phyloP scores from a whole-genome alignment of 2,113 vertebrate species.

The Mugil cephalus region DNA sequence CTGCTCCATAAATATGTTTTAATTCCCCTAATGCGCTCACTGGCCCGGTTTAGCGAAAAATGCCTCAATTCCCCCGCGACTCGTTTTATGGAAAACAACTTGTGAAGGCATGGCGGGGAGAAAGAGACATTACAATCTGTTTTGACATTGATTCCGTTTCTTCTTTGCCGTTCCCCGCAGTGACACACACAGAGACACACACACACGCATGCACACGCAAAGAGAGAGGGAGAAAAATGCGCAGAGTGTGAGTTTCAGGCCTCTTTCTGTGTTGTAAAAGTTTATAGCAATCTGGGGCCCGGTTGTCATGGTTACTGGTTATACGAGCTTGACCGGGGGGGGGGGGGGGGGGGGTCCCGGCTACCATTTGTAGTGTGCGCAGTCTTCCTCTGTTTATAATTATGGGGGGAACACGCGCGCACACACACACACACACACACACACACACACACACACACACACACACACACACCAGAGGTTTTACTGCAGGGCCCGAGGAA shows the following conservation, averaged over 20 bases:
- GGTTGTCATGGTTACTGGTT: constrained; percentile 82
- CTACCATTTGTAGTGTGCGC: constrained; percentile 42
- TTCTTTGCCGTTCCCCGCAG: constrained; percentile 28
- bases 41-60: constrained; percentile 44
- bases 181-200: constrained; percentile 28
- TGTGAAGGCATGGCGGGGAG: constrained; percentile 30
- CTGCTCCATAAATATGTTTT: constrained; percentile 53
- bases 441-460: constrained; percentile 18
- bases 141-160: constrained; percentile 41
- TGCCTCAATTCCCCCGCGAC: constrained; percentile 29
- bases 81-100: constrained; percentile 56
- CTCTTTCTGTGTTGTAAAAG: constrained; percentile 76
- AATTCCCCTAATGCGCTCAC: constrained; percentile 62
- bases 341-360: neutral
- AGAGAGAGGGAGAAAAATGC: neutral
- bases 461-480: constrained; percentile 14
- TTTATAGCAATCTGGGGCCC: constrained; percentile 79
- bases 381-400: constrained; percentile 60
- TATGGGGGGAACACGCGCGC: constrained; percentile 22
- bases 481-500: neutral
- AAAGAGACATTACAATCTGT: constrained; percentile 32
- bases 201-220: constrained; percentile 9
- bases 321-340: constrained; percentile 73
- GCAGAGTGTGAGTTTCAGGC: constrained; percentile 41
- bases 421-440: constrained; percentile 32